Percentiles rank a stretch among this genome's conserved stretches.
Evolutionary conservation across 2,888 invertebrate species (phyloP).

Genomic region (Pimpla rufipes): DNA sequence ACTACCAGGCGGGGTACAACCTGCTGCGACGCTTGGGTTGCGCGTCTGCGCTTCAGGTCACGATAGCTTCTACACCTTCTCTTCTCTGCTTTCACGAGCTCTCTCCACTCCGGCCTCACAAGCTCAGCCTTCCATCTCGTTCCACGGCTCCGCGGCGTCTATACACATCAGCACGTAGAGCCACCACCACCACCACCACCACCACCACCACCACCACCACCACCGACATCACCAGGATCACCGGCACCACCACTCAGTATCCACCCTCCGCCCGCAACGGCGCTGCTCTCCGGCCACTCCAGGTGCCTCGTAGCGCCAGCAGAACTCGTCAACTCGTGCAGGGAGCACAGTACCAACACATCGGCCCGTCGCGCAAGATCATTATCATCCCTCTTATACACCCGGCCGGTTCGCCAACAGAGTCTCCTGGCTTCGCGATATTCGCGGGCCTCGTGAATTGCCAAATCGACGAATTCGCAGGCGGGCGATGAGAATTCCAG

Average conservation of each 20-base stretch:
- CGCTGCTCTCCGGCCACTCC: conserved; percentile 63
- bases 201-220: conserved; percentile 50
- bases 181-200: conserved; percentile 33
- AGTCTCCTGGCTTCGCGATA: neutral
- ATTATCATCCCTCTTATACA: conserved; percentile 65
- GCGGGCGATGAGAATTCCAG: neutral
- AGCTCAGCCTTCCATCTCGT: conserved; percentile 33
- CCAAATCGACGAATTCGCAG: neutral
- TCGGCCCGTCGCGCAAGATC: conserved; percentile 74
- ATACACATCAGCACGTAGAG: conserved; percentile 61
- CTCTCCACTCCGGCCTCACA: neutral
- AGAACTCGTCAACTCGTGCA: conserved; percentile 68
- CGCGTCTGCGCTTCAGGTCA: conserved; percentile 71
- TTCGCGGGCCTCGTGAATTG: neutral
- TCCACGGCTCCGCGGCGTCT: conserved; percentile 41
- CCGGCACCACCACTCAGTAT: conserved; percentile 59
- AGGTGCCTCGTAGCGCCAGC: conserved; percentile 71
- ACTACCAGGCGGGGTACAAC: conserved; percentile 45
- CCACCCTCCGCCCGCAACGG: conserved; percentile 64
- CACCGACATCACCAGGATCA: conserved; percentile 52
- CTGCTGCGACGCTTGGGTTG: conserved; percentile 43
- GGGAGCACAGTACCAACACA: conserved; percentile 73
- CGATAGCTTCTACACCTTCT: conserved; percentile 42
- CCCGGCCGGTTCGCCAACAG: conserved; percentile 24
- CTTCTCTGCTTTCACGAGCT: conserved; percentile 31